A percentile compares a stretch with the other conserved stretches of the same genome.
phyloP scores from a whole-genome alignment of 2,113 vertebrate species.

The Probosciger aterrimus region DNA sequence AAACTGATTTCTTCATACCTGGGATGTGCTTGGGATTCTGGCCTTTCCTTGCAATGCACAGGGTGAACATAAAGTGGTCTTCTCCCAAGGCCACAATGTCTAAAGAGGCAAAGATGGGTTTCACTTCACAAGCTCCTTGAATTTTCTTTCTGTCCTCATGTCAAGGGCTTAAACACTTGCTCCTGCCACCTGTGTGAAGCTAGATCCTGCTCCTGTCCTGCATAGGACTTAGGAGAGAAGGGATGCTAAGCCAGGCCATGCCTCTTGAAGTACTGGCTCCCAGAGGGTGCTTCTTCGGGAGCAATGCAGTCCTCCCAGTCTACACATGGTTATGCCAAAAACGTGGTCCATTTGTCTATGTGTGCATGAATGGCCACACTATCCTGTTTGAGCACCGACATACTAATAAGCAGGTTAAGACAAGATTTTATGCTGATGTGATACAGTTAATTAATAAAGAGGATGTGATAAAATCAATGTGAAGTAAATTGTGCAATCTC shows the following conservation, averaged over 20 bases:
- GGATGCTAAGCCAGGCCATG: neutral
- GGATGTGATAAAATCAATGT: neutral
- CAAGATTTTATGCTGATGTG: neutral
- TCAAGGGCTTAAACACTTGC: neutral
- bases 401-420: neutral
- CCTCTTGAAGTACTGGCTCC: neutral
- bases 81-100: neutral
- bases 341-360: fast-evolving
- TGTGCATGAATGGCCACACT: neutral
- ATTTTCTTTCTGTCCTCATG: neutral
- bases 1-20: neutral
- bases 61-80: neutral
- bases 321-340: neutral
- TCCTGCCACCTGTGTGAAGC: neutral
- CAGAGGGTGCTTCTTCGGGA: neutral
- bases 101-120: neutral
- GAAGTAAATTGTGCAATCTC: neutral
- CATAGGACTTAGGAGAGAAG: neutral
- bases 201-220: neutral
- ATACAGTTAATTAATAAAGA: neutral
- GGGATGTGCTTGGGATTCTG: neutral
- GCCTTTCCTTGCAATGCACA: neutral
- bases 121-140: neutral
- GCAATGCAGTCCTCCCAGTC: neutral
- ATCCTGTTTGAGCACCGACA: neutral